A percentile compares a stretch with the other conserved stretches of the same genome.
phyloP scores from a whole-genome alignment of 1,140 invertebrate genomes.

The Pseudomyrmex flavicornis region DNA sequence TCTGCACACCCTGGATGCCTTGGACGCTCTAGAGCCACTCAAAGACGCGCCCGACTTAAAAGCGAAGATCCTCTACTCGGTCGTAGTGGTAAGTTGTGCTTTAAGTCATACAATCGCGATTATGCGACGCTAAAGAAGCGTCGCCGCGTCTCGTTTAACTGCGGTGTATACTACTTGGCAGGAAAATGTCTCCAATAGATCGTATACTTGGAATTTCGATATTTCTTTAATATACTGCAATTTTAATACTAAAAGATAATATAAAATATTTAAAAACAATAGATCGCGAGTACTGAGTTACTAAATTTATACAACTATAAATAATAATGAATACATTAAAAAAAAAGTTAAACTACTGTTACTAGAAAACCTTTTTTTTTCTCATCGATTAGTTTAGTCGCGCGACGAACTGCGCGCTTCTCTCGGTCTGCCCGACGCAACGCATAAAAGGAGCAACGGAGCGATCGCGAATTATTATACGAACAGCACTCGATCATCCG shows the following conservation, averaged over 20 bases:
- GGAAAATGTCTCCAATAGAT: too few species aligned
- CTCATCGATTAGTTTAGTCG: slow-evolving; percentile 32
- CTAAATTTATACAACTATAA: too few species aligned
- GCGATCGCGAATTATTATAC: slow-evolving; percentile 13
- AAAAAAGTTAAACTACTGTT: background rate
- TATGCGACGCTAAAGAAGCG: background rate
- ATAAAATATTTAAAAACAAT: too few species aligned
- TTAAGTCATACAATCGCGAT: slow-evolving; percentile 32
- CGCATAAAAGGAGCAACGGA: slow-evolving; percentile 13
- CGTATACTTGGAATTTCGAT: too few species aligned
- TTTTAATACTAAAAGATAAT: too few species aligned
- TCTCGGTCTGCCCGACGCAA: slow-evolving; percentile 9
- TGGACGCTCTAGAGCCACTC: slow-evolving; percentile 92
- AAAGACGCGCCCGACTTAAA: slow-evolving; percentile 94
- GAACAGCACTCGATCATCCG: slow-evolving; percentile 44
- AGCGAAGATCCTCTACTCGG: slow-evolving; percentile 96
- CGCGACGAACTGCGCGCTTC: background rate
- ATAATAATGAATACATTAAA: background rate
- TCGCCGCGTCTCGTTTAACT: background rate
- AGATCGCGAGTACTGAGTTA: too few species aligned
- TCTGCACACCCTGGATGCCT: slow-evolving; percentile 93
- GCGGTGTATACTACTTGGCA: background rate
- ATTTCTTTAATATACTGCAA: too few species aligned
- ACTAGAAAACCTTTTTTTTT: background rate
- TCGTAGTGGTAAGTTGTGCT: slow-evolving; percentile 93